Evolutionary conservation across 53 echinoderm and acorn worm species (phyloP).

Genomic region (Paracentrotus lividus): DNA sequence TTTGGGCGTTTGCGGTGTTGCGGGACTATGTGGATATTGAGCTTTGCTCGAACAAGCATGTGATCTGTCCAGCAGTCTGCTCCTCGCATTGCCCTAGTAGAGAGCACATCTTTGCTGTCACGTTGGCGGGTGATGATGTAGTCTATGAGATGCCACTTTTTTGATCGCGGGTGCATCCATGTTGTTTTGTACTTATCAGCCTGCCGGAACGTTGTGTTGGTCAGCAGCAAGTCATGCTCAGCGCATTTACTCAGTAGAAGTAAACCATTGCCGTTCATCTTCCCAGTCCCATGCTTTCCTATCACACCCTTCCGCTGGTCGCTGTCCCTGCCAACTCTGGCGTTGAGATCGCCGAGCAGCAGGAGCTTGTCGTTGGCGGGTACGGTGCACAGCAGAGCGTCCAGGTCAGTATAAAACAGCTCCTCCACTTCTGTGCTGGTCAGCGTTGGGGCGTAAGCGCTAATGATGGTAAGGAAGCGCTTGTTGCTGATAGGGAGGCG

Average conservation of each 20-base stretch:
- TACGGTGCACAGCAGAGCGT: slow-evolving; percentile 39
- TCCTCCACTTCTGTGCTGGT: too few relatives aligned
- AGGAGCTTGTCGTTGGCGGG: slow-evolving; percentile 65
- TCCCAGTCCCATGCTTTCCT: background rate
- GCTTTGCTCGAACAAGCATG: background rate
- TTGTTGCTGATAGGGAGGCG: too few relatives aligned
- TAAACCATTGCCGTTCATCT: background rate
- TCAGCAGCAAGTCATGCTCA: background rate
- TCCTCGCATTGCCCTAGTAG: slow-evolving; percentile 15
- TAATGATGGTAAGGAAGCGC: too few relatives aligned
- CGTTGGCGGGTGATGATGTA: slow-evolving; percentile 38
- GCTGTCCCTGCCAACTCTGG: background rate
- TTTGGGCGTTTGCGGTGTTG: too few relatives aligned
- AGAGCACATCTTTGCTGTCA: background rate
- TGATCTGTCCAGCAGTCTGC: slow-evolving; percentile 52
- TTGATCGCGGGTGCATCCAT: slow-evolving; percentile 14
- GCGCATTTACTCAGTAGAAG: background rate
- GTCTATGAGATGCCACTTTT: slow-evolving; percentile 31
- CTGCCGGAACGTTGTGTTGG: slow-evolving; percentile 23
- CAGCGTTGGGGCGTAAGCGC: too few relatives aligned
- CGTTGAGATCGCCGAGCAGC: background rate
- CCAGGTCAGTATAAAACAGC: slow-evolving; percentile 43
- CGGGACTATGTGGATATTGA: too few relatives aligned
- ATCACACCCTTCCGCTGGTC: background rate
- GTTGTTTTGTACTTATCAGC: slow-evolving; percentile 18